Conservation (phyloP, 2,113 vertebrate species). For the Lepus europaeus region DNA sequence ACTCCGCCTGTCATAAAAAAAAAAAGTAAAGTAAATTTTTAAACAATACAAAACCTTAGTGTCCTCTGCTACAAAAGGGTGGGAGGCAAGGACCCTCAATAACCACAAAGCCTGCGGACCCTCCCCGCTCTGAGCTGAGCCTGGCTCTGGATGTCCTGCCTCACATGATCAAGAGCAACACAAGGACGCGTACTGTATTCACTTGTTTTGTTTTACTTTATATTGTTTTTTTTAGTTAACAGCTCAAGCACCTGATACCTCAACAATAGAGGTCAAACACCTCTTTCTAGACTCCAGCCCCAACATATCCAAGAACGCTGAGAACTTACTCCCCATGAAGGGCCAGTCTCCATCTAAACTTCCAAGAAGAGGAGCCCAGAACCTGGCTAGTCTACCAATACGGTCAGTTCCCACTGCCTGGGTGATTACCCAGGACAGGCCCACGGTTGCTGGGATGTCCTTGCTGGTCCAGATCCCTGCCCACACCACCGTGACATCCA, state of each 20-base stretch:
- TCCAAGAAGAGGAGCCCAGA: background rate
- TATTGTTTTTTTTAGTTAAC: background rate
- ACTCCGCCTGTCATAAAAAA: no score
- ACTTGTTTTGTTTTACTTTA: background rate
- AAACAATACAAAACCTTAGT: background rate
- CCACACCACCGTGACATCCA: background rate
- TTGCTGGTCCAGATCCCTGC: background rate
- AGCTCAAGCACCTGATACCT: background rate
- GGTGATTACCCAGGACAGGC: background rate
- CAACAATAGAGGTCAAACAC: background rate
- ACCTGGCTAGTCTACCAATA: background rate
- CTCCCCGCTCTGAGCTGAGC: background rate
- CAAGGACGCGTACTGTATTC: background rate
- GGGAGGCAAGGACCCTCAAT: background rate
- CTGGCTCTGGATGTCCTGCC: background rate
- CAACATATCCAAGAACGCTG: background rate
- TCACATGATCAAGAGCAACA: background rate
- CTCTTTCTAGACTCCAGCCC: background rate
- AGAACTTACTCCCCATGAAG: background rate
- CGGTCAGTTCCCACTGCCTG: background rate
- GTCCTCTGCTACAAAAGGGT: background rate
- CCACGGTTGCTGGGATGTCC: background rate
- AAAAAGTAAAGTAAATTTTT: no score
- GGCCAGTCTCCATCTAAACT: background rate
- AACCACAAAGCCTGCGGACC: fast-evolving